Conservation (phyloP, 2,797 vertebrate species). For the Pitangus sulphuratus region DNA sequence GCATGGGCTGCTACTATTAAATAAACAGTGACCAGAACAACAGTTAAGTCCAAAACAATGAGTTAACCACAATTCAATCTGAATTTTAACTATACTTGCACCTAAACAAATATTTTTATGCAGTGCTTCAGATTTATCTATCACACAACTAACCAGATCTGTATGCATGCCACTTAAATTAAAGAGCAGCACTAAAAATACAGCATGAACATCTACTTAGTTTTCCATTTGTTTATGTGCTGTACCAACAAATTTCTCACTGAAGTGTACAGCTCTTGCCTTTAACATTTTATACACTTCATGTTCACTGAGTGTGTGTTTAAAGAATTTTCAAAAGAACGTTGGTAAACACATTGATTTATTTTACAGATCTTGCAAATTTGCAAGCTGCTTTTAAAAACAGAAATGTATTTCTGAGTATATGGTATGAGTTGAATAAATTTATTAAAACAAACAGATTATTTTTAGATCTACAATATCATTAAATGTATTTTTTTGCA, state of each 20-base stretch:
- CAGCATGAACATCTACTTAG: background rate
- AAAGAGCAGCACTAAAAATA: slow-evolving; percentile 13
- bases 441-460: slow-evolving; percentile 42
- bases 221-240: background rate
- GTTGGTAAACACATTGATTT: background rate
- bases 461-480: slow-evolving; percentile 29
- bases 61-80: background rate
- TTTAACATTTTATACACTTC: background rate
- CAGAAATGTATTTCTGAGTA: slow-evolving; percentile 17
- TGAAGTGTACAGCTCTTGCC: background rate
- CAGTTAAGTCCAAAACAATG: background rate
- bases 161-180: background rate
- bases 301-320: background rate
- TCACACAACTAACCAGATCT: background rate
- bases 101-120: background rate
- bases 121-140: background rate
- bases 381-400: slow-evolving; percentile 31
- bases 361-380: background rate
- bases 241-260: background rate
- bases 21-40: background rate
- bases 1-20: background rate
- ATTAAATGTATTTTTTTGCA: background rate
- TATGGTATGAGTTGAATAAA: slow-evolving; percentile 33
- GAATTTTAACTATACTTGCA: background rate
- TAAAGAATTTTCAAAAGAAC: background rate